phyloP scores from a whole-genome alignment of 2,797 vertebrate genomes.

The Momotus momota region DNA sequence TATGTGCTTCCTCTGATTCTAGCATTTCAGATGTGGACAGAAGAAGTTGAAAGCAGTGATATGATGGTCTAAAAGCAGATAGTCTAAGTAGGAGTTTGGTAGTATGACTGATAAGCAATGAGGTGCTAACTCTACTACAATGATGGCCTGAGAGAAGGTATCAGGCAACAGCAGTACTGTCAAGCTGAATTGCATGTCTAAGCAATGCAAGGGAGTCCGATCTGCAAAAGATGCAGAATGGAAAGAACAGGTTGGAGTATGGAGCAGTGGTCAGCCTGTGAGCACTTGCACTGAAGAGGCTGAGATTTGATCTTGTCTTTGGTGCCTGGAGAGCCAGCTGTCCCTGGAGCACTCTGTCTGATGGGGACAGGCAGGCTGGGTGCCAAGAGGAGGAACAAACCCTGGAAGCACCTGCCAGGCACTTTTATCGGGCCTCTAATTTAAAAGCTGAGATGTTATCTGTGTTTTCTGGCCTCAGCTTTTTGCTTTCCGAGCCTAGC shows the following conservation, averaged over 20 bases:
- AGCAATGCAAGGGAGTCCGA: neutral
- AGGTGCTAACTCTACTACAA: neutral
- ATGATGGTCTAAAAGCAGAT: neutral
- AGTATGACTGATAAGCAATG: neutral
- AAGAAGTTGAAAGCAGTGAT: neutral
- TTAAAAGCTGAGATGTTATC: neutral
- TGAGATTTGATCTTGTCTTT: neutral
- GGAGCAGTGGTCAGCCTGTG: neutral
- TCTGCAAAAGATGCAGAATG: neutral
- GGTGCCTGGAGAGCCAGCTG: neutral
- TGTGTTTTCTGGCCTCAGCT: neutral
- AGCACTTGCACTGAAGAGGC: neutral
- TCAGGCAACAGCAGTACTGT: neutral
- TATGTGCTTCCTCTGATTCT: neutral
- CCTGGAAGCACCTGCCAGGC: neutral
- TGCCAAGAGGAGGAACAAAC: neutral
- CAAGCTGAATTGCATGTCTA: fast-evolving
- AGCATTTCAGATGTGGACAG: neutral
- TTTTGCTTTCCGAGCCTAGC: neutral
- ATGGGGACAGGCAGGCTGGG: too few relatives aligned
- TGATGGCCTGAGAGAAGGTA: neutral
- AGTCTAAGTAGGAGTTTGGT: neutral
- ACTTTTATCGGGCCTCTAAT: neutral
- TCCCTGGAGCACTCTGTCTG: neutral
- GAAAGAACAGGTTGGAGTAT: neutral